phyloP scores from a whole-genome alignment of 2,797 vertebrate genomes.

The Labroides dimidiatus region DNA sequence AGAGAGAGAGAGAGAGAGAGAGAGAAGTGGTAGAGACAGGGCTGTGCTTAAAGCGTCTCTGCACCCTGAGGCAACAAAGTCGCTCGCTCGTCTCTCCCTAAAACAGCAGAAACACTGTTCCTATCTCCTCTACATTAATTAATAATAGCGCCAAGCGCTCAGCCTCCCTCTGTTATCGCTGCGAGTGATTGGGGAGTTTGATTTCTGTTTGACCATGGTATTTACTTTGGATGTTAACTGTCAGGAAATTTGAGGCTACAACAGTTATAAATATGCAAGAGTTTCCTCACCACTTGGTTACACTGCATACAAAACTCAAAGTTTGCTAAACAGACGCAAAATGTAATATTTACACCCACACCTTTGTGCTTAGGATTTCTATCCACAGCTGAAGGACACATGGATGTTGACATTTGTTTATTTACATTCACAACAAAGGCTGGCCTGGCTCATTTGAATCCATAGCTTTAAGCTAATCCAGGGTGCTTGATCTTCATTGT shows the following conservation, averaged over 20 bases:
- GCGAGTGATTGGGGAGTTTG: conserved; percentile 55
- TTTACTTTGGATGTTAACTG: conserved; percentile 53
- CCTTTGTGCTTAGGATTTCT: conserved; percentile 41
- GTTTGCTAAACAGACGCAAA: conserved; percentile 16
- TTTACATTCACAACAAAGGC: conserved; percentile 28
- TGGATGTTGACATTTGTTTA: conserved; percentile 23
- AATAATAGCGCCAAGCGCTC: conserved; percentile 46
- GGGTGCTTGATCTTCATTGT: conserved; percentile 38
- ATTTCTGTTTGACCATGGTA: conserved; percentile 56
- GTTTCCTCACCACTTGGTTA: conserved; percentile 17
- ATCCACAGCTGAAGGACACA: conserved; percentile 46
- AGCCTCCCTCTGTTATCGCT: conserved; percentile 59
- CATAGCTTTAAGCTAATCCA: conserved; percentile 27
- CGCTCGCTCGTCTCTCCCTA: conserved; percentile 43
- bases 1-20: conserved; percentile 12
- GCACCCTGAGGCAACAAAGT: conserved; percentile 50
- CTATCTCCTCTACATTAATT: conserved; percentile 67
- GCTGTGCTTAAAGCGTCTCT: conserved; percentile 61
- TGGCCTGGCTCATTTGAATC: conserved; percentile 30
- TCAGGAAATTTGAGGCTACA: conserved; percentile 29
- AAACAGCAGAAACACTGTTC: conserved; percentile 59
- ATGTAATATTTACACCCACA: conserved; percentile 27
- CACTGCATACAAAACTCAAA: conserved; percentile 24
- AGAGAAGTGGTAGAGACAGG: conserved; percentile 11
- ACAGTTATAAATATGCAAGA: conserved; percentile 34